Evolutionary conservation across 2,797 vertebrate species (phyloP), one percentile per base, ranked within the genome.

Genomic region (Sphenodon punctatus): DNA sequence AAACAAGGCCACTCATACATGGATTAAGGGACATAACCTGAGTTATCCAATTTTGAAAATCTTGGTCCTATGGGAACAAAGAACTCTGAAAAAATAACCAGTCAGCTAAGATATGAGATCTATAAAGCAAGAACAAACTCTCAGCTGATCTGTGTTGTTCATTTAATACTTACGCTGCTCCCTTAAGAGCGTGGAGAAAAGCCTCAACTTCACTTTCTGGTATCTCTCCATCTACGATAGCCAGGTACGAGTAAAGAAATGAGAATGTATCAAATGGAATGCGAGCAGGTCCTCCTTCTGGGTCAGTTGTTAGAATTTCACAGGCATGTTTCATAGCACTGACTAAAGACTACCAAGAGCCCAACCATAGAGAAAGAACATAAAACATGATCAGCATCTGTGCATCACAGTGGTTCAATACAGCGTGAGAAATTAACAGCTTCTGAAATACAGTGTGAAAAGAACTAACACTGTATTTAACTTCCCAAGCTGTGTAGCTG

Each of bases 281-380:
- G 42, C 91, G 94, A 0, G 97, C 95, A 1, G 96, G 88, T 16
- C 95, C 96, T 1, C 97, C 97, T 19, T 96, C 96, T 2, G 96
- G 95, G 49, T 98, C 97, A 2, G 93, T 45, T 0, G 96, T 97
- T 71, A 98, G 96, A 88, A 98, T 97, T 94, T 98, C 97, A 61
- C 97, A 98, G 32, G 96, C 93, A 60, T 95, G 83, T 86, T 96
- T 97, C 90, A 98, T 88, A 5, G 97, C 95, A 3, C 92, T 94
- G 46, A 82, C 49, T 49, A 98, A 91, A 2, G 93, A 95, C 97
- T 98, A 14, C 85, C 43, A 61, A 64, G 5, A 16, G 32, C 22
- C 27, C 27, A 43, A 27, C 32, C 32, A 17, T 19, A 3, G 6
- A 60, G 10, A 27, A 8, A 64, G 19, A 19, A 15, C 19, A 36